Evolutionary conservation across 2,797 vertebrate genomes (phyloP), one percentile per base, ranked within the genome.

Genomic region (Schizopygopsis pylzovi): DNA sequence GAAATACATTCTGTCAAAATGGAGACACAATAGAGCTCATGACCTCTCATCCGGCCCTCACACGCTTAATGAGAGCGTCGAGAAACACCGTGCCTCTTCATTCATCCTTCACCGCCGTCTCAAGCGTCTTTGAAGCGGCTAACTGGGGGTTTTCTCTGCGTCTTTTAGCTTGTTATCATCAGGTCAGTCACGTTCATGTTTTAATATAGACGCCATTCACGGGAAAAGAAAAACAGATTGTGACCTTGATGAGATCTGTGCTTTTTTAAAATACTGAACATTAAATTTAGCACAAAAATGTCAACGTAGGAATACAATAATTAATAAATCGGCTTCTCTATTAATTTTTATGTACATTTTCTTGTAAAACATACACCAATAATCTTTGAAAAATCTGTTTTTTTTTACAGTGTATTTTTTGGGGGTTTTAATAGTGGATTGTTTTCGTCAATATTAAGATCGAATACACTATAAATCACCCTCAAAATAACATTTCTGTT

Each of bases 1-100:
- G 90, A 85, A 86, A 91, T 87, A 89, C 85, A 73, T 76, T 89
- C 43, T 85, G 87, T 87, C 90, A 89, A 81, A 76, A 88, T 70
- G 68, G 86, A 82, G 85, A 86, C 70, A 75, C 80, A 87, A 86
- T 81, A 70, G 83, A 81, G 70, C 72, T 87, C 43, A 79, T 88
- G 82, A 89, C 88, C 88, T 88, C 47, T 71, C 59, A 61, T 86
- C 54, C 54, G 28, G 82, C 71, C 37, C 56, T 54, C 79, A 54
- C 43, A 39, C n/a, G 11, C 12, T 70, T 89, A 87, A 88, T 83
- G 76, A 89, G 78, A 59, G 63, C 28, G 65, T 25, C 11, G 47
- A 61, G n/a, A 25, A 25, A 61, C 54, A 45, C 28, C 9, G 22
- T 59, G 12, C 22, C 65, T 71, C n/a, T 56, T 47, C 49, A 15